phyloP scores from a whole-genome alignment of 2,888 invertebrate genomes.

The Chymomyza fuscimana region DNA sequence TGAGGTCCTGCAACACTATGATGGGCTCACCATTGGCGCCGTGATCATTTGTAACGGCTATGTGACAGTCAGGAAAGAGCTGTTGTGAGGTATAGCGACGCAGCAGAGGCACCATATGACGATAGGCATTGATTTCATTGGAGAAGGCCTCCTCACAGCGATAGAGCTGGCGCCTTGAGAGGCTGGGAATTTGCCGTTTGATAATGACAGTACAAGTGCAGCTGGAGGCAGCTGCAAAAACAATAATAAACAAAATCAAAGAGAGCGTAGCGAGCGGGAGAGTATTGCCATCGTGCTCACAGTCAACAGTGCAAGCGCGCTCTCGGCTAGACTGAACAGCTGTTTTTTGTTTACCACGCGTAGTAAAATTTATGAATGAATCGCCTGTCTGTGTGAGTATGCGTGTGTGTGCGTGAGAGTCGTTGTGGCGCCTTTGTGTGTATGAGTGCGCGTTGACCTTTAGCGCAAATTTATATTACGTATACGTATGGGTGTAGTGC shows the following conservation, averaged over 20 bases:
- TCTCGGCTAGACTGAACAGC: slow-evolving; percentile 49
- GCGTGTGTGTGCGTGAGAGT: slow-evolving; percentile 41
- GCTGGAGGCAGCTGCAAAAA: slow-evolving; percentile 26
- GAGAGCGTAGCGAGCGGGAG: too few relatives aligned
- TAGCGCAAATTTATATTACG: slow-evolving; percentile 64
- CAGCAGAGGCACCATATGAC: slow-evolving; percentile 71
- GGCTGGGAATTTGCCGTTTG: slow-evolving; percentile 76
- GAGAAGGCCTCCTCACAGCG: slow-evolving; percentile 77
- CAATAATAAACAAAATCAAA: slow-evolving; percentile 3
- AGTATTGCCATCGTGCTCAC: too few relatives aligned
- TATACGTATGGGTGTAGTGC: slow-evolving; percentile 54
- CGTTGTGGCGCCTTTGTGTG: slow-evolving; percentile 4
- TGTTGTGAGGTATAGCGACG: slow-evolving; percentile 56
- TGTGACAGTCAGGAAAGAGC: slow-evolving; percentile 73
- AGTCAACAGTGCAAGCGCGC: too few relatives aligned
- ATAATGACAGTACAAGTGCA: slow-evolving; percentile 68
- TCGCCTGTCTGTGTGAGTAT: slow-evolving; percentile 23
- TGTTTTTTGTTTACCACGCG: slow-evolving; percentile 70
- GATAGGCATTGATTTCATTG: slow-evolving; percentile 78
- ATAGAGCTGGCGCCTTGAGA: slow-evolving; percentile 75
- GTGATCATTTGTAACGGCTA: slow-evolving; percentile 68
- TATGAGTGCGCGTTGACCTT: slow-evolving; percentile 56
- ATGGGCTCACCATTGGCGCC: slow-evolving; percentile 68
- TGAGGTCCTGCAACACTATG: slow-evolving; percentile 76
- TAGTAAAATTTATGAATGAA: slow-evolving; percentile 71